Percentiles rank a stretch among this genome's conserved stretches.
Evolutionary conservation across 2,113 vertebrate genomes (phyloP).

Genomic region (Elaphurus davidianus): DNA sequence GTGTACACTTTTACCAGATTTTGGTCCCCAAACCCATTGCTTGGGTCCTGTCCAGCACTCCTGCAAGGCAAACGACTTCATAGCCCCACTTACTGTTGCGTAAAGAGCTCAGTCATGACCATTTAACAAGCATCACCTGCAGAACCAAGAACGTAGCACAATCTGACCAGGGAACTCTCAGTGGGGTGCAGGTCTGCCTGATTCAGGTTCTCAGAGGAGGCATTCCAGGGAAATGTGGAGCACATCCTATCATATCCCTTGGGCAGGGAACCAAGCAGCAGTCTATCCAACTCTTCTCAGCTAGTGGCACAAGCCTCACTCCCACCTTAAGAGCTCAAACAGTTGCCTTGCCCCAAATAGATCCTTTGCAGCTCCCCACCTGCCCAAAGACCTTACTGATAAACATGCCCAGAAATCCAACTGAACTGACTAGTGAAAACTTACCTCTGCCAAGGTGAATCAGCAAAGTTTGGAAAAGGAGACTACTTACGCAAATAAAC

Average conservation of each 20-base stretch:
- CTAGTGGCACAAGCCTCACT: not conserved
- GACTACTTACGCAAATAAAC: not conserved
- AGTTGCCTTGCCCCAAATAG: not conserved
- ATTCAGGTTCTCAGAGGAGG: not conserved
- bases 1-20: not conserved
- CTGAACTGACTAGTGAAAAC: not conserved
- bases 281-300: not conserved
- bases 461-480: not conserved
- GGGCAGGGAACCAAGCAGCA: not conserved
- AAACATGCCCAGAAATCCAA: not conserved
- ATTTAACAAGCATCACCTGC: not conserved
- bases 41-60: not conserved
- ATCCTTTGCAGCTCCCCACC: not conserved
- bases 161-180: not conserved
- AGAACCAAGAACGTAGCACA: not conserved
- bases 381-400: not conserved
- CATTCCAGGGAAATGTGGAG: not conserved
- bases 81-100: not conserved
- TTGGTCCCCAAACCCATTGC: not conserved
- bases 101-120: not conserved
- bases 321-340: not conserved
- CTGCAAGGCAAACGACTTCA: not conserved
- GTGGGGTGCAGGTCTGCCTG: not conserved
- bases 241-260: not conserved
- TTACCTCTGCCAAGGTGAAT: not conserved